Conservation (phyloP, 2,113 vertebrate species). For the Tinamus guttatus region DNA sequence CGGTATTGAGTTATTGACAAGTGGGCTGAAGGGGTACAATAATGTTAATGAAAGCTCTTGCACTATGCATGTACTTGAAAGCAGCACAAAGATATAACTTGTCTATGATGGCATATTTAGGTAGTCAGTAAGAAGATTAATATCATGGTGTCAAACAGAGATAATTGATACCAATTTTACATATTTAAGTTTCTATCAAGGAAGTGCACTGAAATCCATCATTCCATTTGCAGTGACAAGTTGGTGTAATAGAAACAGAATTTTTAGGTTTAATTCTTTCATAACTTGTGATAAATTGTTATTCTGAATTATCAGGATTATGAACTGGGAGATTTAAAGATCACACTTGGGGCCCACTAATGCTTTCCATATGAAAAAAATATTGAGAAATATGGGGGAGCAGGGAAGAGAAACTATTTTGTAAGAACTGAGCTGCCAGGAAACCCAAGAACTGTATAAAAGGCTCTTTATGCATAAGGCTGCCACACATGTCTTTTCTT, state of each 20-base stretch:
- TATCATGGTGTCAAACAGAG: conserved; percentile 59
- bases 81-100: conserved; percentile 47
- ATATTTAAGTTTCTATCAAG: conserved; percentile 59
- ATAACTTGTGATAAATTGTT: conserved; percentile 53
- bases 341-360: conserved; percentile 34
- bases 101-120: conserved; percentile 32
- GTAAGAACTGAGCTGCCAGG: not conserved
- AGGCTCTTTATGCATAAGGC: not conserved
- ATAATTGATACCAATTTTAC: conserved; percentile 73
- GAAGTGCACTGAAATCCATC: conserved; percentile 66
- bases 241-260: conserved; percentile 35
- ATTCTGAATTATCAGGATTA: conserved; percentile 59
- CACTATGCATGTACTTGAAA: conserved; percentile 1
- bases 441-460: not conserved
- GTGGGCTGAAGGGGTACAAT: conserved; percentile 19
- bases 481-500: not conserved
- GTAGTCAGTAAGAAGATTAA: conserved; percentile 63
- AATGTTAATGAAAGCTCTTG: conserved; percentile 39
- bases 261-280: conserved; percentile 63
- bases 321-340: conserved; percentile 49
- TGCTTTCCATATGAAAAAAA: conserved; percentile 24
- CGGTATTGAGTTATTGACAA: conserved; percentile 53
- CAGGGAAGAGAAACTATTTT: not conserved
- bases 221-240: conserved; percentile 68
- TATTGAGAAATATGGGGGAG: conserved; percentile 11